These are phyloP conservation scores for Vanacampus margaritifer DNA, from an alignment of 2,113 vertebrate genomes.

Conservation along the genomic window DNA sequence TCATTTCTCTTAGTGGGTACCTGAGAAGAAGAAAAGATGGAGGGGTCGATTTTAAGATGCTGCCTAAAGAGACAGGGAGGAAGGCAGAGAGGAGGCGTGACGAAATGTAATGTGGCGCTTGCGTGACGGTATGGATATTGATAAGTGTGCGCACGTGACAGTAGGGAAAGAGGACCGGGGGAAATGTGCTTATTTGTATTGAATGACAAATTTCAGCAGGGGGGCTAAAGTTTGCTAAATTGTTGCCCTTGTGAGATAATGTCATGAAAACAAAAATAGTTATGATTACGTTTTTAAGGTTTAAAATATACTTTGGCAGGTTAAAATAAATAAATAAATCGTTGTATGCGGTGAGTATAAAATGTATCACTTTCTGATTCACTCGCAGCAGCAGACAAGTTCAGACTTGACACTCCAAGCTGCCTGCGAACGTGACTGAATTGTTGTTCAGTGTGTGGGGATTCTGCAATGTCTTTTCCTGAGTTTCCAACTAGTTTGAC, in stretches of 20 bases:
- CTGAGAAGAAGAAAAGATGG: conserved; percentile 11
- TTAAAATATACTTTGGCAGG: neutral
- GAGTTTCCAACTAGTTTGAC: no score
- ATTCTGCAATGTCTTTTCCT: no score
- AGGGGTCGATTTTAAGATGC: neutral
- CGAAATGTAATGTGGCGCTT: conserved; percentile 10
- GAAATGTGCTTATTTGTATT: neutral
- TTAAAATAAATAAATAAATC: no score
- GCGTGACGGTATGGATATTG: conserved; percentile 6
- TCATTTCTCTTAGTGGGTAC: neutral
- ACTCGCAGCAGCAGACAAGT: no score
- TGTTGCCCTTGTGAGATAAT: no score
- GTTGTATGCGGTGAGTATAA: no score
- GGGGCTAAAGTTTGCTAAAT: no score
- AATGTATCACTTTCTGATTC: no score
- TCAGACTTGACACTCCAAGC: no score
- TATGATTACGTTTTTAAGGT: neutral
- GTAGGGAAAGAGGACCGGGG: neutral
- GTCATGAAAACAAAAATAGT: no score
- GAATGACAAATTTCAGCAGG: neutral
- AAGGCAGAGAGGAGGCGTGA: neutral
- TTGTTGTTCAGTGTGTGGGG: no score
- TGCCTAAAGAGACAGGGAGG: conserved; percentile 7
- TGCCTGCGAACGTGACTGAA: no score
- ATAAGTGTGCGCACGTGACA: conserved; percentile 14